phyloP scores from a whole-genome alignment of 2,113 vertebrate genomes.

The Osmerus eperlanus region DNA sequence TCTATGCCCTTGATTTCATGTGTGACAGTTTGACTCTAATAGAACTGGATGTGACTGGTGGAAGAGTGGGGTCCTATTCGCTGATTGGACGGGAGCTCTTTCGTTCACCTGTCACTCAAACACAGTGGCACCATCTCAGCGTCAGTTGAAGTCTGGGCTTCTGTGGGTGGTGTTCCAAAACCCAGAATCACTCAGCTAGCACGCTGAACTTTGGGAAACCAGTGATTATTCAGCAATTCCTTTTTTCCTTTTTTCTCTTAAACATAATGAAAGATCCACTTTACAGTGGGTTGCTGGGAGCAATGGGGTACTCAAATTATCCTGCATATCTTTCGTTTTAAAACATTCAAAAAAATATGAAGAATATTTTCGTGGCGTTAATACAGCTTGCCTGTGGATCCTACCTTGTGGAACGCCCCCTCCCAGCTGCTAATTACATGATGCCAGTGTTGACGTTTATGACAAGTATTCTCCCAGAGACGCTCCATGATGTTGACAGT shows the following conservation, averaged over 20 bases:
- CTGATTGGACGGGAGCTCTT: background rate
- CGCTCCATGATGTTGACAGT: slow-evolving; percentile 9
- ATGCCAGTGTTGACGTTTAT: slow-evolving; percentile 52
- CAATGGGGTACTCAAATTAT: too few relatives aligned
- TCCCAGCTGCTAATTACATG: slow-evolving; percentile 31
- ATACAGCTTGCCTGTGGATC: too few relatives aligned
- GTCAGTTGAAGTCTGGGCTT: background rate
- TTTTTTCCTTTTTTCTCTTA: too few relatives aligned
- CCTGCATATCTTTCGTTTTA: slow-evolving; percentile 8
- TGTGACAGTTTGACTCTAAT: slow-evolving; percentile 29
- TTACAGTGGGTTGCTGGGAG: too few relatives aligned
- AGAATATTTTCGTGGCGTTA: too few relatives aligned
- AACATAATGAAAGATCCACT: too few relatives aligned
- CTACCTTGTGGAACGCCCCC: slow-evolving; percentile 10
- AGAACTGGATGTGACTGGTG: slow-evolving; percentile 47
- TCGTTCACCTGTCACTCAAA: slow-evolving; percentile 46
- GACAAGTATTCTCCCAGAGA: slow-evolving; percentile 44
- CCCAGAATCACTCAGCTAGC: background rate
- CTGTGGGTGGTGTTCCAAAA: background rate
- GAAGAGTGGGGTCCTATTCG: slow-evolving; percentile 19
- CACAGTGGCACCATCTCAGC: slow-evolving; percentile 50
- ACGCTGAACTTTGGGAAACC: background rate
- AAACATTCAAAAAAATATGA: too few relatives aligned
- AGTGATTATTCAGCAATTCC: too few relatives aligned
- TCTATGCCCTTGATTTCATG: slow-evolving; percentile 24